phyloP scores from a whole-genome alignment of 2,888 invertebrate species.

The Monoplex corrugatus region DNA sequence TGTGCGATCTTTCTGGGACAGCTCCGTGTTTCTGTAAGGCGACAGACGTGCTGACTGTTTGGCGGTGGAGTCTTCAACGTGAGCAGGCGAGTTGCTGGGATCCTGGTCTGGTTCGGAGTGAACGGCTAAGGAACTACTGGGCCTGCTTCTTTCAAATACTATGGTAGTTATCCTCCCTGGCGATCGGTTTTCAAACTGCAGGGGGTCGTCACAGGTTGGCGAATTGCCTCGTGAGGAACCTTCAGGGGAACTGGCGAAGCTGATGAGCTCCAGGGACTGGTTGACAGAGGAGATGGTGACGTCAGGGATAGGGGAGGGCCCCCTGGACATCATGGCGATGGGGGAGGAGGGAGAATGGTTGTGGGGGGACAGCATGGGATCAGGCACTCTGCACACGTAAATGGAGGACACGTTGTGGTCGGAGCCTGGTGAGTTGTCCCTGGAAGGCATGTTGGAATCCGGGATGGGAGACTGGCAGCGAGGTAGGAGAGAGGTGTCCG shows the following conservation, averaged over 20 bases:
- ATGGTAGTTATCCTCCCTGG: not conserved
- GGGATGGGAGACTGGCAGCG: slow-evolving; percentile 17
- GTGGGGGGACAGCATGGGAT: not conserved
- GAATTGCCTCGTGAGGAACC: slow-evolving; percentile 10
- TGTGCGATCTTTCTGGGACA: not conserved
- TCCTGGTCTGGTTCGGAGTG: too few species aligned
- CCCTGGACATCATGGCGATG: not conserved
- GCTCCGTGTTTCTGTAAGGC: not conserved
- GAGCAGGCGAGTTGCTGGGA: not conserved
- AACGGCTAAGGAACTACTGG: not conserved
- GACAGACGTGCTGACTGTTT: not conserved
- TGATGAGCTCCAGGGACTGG: slow-evolving; percentile 24
- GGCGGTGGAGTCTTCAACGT: not conserved
- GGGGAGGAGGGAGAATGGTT: not conserved
- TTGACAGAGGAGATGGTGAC: slow-evolving; percentile 30
- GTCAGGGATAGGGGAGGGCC: not conserved
- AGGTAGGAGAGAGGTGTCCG: not conserved
- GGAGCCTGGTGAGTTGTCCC: not conserved
- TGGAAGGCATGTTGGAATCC: not conserved
- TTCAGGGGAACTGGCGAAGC: slow-evolving; percentile 27
- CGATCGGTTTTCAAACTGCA: not conserved
- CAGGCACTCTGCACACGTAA: not conserved
- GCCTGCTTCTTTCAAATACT: not conserved
- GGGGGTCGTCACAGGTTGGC: not conserved
- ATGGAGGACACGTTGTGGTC: not conserved